Base-by-base conservation (phyloP, 2,113 vertebrate species). In the Gymnorhina tibicen region DNA sequence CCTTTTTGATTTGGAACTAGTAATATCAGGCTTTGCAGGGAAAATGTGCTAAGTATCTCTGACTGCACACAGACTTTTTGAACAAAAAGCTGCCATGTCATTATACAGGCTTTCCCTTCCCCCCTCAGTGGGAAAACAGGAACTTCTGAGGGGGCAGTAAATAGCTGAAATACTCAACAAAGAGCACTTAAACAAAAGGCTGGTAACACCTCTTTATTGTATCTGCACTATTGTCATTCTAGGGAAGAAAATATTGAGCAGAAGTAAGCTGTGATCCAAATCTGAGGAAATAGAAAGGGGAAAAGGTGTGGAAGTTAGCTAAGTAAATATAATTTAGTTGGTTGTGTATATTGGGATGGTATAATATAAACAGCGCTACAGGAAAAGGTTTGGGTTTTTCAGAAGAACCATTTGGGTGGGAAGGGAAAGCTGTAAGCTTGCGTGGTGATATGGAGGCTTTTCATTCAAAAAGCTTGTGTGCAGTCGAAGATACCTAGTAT, bases 101-200 rank as follows among this genome's bases (percentile, higher is more conserved):
- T 62, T 83, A 3, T 35, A 47, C 13, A 79, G 44, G 52, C 56
- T 68, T 83, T 93, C 78, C 83, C 85, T 81, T 91, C 72, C 79
- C 59, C 75, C n/a, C 27, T 66, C 68, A 88, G 59, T 93, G 92
- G 92, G 90, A 96, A 96, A 93, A 93, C 79, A 87, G 83, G 95
- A 96, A 96, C 90, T 90, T 80, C 63, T 81, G 44, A 64, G 87
- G 3, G 3, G 83, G 76, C 78, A 91, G 79, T 78, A 89, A 93
- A 80, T 78, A 86, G 83, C 83, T 86, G 83, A 92, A 96, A 84
- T 91, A 72, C 39, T 77, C 63, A 83, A 76, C 95, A 95, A 89
- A 85, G 80, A 80, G 47, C 50, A 13, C 78, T 68, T 77, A 74
- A 73, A 91, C 62, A 90, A 90, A 77, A 92, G 90, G 6, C 42